phyloP scores from a whole-genome alignment of 2,113 vertebrate species.

The Callopanchax toddi region DNA sequence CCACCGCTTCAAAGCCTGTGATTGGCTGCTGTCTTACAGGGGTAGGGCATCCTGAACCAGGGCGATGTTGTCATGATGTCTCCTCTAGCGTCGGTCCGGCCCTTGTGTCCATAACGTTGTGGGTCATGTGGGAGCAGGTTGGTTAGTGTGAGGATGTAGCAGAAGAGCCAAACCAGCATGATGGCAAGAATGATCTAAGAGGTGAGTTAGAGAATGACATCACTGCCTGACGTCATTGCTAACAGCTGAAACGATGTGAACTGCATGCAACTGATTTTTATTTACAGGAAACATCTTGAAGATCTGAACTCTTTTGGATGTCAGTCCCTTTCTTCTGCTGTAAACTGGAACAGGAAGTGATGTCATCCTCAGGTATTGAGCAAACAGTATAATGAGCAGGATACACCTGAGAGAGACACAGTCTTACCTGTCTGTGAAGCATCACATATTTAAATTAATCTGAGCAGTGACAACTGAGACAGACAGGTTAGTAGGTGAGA shows the following conservation, averaged over 20 bases:
- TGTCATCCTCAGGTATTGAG: constrained; percentile 90
- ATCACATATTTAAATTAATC: not conserved
- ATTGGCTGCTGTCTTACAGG: constrained; percentile 84
- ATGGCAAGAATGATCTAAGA: constrained; percentile 93
- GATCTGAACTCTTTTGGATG: constrained; percentile 84
- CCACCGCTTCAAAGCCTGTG: not conserved
- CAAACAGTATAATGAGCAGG: constrained; percentile 90
- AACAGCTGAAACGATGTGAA: not conserved
- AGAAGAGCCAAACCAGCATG: constrained; percentile 91
- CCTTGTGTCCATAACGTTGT: constrained; percentile 85
- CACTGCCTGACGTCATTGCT: not conserved
- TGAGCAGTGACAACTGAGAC: not conserved
- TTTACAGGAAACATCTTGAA: constrained; percentile 98
- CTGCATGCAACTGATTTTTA: not conserved
- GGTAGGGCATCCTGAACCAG: constrained; percentile 95
- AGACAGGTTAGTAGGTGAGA: not conserved
- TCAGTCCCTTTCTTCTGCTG: constrained; percentile 82
- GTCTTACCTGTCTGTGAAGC: not conserved
- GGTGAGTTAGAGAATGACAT: not conserved
- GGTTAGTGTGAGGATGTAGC: constrained; percentile 89
- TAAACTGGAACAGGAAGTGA: constrained; percentile 85
- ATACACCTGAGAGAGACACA: constrained; percentile 84
- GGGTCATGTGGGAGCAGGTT: constrained; percentile 83
- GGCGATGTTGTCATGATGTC: constrained; percentile 89
- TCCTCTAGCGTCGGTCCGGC: constrained; percentile 92